Conservation (phyloP, 2,113 vertebrate genomes). For the Forbesichthys agassizii region DNA sequence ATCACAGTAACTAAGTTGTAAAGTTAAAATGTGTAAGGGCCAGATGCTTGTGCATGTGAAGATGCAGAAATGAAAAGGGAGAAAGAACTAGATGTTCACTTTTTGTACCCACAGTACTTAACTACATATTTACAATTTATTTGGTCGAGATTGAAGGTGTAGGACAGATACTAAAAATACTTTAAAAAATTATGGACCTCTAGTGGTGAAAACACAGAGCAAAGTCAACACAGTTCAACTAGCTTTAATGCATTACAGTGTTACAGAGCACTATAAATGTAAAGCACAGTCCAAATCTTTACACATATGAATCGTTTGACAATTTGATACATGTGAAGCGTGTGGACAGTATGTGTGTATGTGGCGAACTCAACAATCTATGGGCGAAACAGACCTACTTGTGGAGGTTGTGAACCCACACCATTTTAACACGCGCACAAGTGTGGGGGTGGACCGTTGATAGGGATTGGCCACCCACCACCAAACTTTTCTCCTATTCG, state of each 20-base stretch:
- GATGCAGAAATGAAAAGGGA: neutral
- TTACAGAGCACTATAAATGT: neutral
- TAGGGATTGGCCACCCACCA: too few relatives aligned
- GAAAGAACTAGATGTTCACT: conserved; percentile 33
- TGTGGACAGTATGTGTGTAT: too few relatives aligned
- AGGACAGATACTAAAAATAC: conserved; percentile 38
- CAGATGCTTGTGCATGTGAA: neutral
- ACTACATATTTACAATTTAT: conserved; percentile 45
- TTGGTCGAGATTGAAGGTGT: conserved; percentile 46
- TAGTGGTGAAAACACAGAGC: conserved; percentile 38
- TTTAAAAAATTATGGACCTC: conserved; percentile 34
- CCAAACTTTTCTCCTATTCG: too few relatives aligned
- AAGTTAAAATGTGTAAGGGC: neutral
- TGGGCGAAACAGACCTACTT: too few relatives aligned
- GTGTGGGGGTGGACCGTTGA: too few relatives aligned
- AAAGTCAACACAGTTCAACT: conserved; percentile 13
- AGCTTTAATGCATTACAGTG: conserved; percentile 47
- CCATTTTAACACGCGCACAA: too few relatives aligned
- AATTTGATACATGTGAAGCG: too few relatives aligned
- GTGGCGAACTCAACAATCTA: too few relatives aligned
- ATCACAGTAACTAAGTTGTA: neutral
- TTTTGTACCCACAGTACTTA: conserved; percentile 21
- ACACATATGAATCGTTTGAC: too few relatives aligned
- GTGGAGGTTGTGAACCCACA: too few relatives aligned
- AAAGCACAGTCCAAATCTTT: too few relatives aligned